phyloP scores from a whole-genome alignment of 1,140 invertebrate genomes.

The Aphelinus certus region DNA sequence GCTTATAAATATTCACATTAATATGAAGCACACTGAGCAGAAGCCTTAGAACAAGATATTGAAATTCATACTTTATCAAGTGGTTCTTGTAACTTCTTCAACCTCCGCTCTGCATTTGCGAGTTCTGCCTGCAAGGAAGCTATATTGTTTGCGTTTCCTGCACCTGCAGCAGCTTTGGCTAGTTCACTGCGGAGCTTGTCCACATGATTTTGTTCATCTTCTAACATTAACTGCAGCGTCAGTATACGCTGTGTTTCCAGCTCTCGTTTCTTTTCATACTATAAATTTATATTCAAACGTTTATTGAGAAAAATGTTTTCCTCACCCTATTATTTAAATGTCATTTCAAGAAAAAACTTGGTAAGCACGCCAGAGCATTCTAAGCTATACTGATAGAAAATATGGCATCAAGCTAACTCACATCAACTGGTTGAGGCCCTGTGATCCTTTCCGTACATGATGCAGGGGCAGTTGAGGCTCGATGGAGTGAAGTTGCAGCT shows the following conservation, averaged over 20 bases:
- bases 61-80: constrained; percentile 51
- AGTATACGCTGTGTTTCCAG: constrained; percentile 78
- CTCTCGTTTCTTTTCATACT: constrained; percentile 82
- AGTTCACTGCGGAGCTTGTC: constrained; percentile 73
- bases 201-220: constrained; percentile 81
- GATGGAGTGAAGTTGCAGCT: constrained; percentile 56
- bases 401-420: constrained; percentile 64
- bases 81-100: constrained; percentile 72
- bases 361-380: no score
- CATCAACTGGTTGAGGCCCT: constrained; percentile 88
- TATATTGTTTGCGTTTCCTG: constrained; percentile 57
- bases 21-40: constrained; percentile 20
- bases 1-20: constrained; percentile 35
- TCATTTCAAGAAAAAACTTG: no score
- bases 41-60: constrained; percentile 20
- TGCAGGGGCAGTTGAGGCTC: constrained; percentile 58
- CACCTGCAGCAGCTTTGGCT: constrained; percentile 66
- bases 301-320: no score
- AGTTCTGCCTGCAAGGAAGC: constrained; percentile 65
- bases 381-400: constrained; percentile 5
- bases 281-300: constrained; percentile 47
- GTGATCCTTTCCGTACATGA: constrained; percentile 75
- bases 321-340: no score
- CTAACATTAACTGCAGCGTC: constrained; percentile 82
- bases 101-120: constrained; percentile 70